Evolutionary conservation across 1,140 invertebrate genomes (phyloP), one percentile per base, ranked within the genome.

Genomic region (Pristionchus pacificus): DNA sequence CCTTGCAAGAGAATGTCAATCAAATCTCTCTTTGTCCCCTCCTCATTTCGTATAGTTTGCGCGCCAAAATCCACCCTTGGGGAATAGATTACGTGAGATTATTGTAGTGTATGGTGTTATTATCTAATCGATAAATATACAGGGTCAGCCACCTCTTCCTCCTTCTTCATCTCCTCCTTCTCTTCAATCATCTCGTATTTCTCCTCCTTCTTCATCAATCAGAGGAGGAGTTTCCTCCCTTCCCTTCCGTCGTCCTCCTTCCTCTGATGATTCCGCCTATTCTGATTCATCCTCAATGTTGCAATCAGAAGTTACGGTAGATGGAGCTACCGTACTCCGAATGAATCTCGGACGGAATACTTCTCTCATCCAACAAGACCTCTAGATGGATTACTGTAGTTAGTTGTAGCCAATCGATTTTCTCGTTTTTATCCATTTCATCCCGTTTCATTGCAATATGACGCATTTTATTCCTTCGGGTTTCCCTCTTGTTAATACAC

Each of bases 271-370:
- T 33, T 73, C 71, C 25, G 71, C 59, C n/a, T 73, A 73, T 60
- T 73, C 65, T 2, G 71, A 73, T 63, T 65, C 65, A 30, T 73
- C 71, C 14, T 70, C 65, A 13, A 60, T 73, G 58, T 60, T 73
- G 32, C 63, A 65, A 10, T 63, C 71, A 1, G 71, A 73, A 63
- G 71, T 72, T 14, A 55, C 61, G 6, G 60, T 66, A 55, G 27
- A 58, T 32, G 71, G 71, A 62, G 68, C 69, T n/a, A 73, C 71
- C 0, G 71, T 73, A 13, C 71, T 73, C 32, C 65, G 71, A 58
- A 68, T 73, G 19, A 66, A 73, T 25, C 24, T 73, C 28, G 61
- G 60, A 29, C 68, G 68, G 66, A 60, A 32, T 57, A 3, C 60
- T 6, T 25, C 60, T 24, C 3, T 60, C 24, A 66, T 59, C 38